phyloP scores from a whole-genome alignment of 1,140 invertebrate genomes.

The Batillaria attramentaria region DNA sequence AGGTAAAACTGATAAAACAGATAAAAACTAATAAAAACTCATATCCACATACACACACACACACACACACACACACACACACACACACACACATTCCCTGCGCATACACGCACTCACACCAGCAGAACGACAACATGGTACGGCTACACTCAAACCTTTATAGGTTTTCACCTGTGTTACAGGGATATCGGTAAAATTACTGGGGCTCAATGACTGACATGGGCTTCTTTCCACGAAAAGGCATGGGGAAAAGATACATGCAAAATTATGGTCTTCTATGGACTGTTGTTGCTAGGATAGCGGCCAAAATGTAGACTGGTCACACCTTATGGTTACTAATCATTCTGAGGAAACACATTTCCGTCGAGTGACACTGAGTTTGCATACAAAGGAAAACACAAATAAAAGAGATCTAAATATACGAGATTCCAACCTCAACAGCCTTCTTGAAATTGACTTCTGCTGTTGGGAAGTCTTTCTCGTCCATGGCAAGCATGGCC shows the following conservation, averaged over 20 bases:
- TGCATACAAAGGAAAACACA: slow-evolving; percentile 8
- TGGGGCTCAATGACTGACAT: too few relatives aligned
- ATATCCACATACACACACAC: neutral
- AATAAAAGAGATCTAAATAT: too few relatives aligned
- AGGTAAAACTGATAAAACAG: neutral
- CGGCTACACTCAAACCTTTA: neutral
- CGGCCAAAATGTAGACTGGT: too few relatives aligned
- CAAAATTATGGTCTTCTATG: too few relatives aligned
- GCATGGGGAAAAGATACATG: too few relatives aligned
- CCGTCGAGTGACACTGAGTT: neutral
- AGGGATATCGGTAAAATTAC: too few relatives aligned
- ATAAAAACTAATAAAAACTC: neutral
- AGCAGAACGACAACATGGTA: neutral
- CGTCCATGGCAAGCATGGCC: slow-evolving; percentile 97
- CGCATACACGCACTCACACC: neutral
- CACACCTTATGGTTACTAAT: too few relatives aligned
- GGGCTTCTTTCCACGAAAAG: too few relatives aligned
- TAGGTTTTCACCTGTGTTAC: too few relatives aligned
- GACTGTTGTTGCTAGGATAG: too few relatives aligned
- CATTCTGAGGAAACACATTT: too few relatives aligned
- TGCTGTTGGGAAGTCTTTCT: slow-evolving; percentile 87
- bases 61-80: neutral
- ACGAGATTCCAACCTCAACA: slow-evolving; percentile 64
- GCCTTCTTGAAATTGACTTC: slow-evolving; percentile 69
- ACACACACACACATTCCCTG: neutral